phyloP scores from a whole-genome alignment of 2,113 vertebrate genomes.

The Phalacrocorax carbo region DNA sequence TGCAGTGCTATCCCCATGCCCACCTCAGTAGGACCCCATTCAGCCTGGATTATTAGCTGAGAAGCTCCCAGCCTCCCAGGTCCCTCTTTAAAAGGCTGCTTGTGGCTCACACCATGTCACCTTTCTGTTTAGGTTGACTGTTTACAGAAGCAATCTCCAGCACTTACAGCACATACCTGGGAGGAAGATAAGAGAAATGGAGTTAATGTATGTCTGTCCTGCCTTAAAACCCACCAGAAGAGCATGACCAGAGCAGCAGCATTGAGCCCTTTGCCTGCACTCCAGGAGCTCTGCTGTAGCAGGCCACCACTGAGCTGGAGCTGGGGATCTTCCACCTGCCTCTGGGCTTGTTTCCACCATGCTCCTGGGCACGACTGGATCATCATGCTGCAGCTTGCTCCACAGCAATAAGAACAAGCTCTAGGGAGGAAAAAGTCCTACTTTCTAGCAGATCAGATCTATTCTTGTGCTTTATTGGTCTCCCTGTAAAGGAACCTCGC shows the following conservation, averaged over 20 bases:
- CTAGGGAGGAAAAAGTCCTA: background rate
- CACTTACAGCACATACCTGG: background rate
- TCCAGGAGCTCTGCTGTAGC: background rate
- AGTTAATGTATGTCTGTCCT: background rate
- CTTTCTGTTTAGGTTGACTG: background rate
- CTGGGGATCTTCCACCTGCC: background rate
- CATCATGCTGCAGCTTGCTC: background rate
- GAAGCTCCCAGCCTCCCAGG: background rate
- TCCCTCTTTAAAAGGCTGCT: background rate
- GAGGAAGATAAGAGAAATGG: background rate
- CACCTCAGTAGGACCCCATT: background rate
- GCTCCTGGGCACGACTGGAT: background rate
- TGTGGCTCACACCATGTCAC: background rate
- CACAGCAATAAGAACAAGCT: background rate
- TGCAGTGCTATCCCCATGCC: background rate
- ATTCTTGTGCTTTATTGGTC: slow-evolving; percentile 1
- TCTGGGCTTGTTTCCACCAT: background rate
- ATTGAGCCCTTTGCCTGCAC: background rate
- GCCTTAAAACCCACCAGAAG: background rate
- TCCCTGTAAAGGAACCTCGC: background rate
- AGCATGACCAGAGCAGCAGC: background rate
- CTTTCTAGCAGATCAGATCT: slow-evolving; percentile 28
- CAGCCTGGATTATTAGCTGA: background rate
- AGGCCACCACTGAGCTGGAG: background rate
- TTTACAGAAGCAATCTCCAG: background rate